Evolutionary conservation across 2,797 vertebrate species (phyloP).

Genomic region (Gadopsis marmoratus): DNA sequence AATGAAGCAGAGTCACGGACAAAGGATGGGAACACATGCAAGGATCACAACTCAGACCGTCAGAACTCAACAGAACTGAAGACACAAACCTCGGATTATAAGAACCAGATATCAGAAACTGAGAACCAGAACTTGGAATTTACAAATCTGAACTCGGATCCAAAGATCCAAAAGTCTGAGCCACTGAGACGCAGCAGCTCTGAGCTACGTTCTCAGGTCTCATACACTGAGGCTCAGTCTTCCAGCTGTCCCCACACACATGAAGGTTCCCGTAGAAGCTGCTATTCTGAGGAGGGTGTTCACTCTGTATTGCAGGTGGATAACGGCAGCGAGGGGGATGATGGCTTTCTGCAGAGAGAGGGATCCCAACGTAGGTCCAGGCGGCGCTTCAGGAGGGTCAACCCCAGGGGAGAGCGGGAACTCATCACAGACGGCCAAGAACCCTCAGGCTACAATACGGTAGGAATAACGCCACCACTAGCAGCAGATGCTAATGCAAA

Average conservation of each 20-base stretch:
- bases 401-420: constrained; percentile 90
- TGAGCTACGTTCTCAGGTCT: constrained; percentile 36
- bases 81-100: constrained; percentile 41
- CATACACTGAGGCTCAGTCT: background rate
- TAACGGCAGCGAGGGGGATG: constrained; percentile 91
- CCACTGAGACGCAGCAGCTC: constrained; percentile 51
- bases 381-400: constrained; percentile 90
- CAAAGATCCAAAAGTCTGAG: constrained; percentile 37
- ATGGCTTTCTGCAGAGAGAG: constrained; percentile 89
- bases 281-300: constrained; percentile 67
- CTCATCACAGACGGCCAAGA: constrained; percentile 91
- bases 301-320: constrained; percentile 93
- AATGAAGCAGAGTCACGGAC: background rate
- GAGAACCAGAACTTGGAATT: constrained; percentile 32
- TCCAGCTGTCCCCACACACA: constrained; percentile 21
- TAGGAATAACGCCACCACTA: constrained; percentile 57
- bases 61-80: background rate
- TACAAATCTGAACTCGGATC: constrained; percentile 6
- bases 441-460: constrained; percentile 82
- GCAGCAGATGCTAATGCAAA: background rate
- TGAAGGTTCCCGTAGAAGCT: constrained; percentile 21
- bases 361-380: constrained; percentile 89
- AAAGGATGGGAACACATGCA: constrained; percentile 1
- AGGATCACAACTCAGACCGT: constrained; percentile 12
- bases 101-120: background rate